Evolutionary conservation across 2,113 vertebrate genomes (phyloP), one percentile per base, ranked within the genome.

Genomic region (Halichoeres trimaculatus): DNA sequence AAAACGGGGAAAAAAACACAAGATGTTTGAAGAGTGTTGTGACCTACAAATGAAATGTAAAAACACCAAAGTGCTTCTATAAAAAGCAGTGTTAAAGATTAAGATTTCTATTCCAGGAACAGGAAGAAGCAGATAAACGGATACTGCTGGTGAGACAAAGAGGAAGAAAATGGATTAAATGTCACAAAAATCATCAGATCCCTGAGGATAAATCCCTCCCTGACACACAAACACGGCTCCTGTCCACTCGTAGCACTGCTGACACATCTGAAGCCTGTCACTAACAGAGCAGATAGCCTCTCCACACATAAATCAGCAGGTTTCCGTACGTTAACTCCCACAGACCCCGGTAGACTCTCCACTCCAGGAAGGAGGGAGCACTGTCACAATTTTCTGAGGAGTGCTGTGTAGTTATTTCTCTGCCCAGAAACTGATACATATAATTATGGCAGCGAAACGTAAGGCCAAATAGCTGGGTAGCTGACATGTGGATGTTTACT

Each of bases 401-500:
- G 65, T 59, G 59, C 55, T 63, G 69, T 57, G 79, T 54, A 67
- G 81, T 78, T 77, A 85, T 77, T 82, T 70, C 68, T 80, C 70
- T 71, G 77, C 67, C 80, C 80, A 59, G 78, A 73, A 64, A 77
- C 62, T 56, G 74, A 91, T 81, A 88, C 72, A 61, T 87, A 81
- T 86, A 88, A 89, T 88, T 88, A 88, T 19, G 30, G 35, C 11
- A 8, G 65, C 58, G 54, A 75, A 62, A 67, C 66, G 23, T 50
- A 59, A 56, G 78, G 78, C 38, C 59, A 85, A 88, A 88, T 80
- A 40, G 69, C 10, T 53, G 87, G 82, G 71, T 79, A 51, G 74
- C 12, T 78, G 84, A 90, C 86, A 81, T 8, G 71, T 78, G 62
- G 50, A 62, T 85, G 84, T 88, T 89, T 85, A 62, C 79, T 64